phyloP scores from a whole-genome alignment of 2,113 vertebrate species.

The Pontoporia blainvillei region DNA sequence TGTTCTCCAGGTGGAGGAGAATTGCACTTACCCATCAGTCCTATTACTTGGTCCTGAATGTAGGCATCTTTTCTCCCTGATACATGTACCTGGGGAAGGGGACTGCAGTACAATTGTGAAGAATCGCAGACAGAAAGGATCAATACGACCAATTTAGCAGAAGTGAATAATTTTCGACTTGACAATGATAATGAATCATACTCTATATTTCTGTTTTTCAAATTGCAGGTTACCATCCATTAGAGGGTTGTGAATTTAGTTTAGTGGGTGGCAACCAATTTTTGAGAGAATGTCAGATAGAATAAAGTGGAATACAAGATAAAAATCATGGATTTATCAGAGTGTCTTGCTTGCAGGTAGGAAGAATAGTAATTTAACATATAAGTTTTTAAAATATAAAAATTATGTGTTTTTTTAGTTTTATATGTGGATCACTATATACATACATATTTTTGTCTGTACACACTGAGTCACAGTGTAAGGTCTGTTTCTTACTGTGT shows the following conservation, averaged over 20 bases:
- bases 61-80: background rate
- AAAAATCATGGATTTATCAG: background rate
- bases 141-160: background rate
- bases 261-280: background rate
- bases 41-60: background rate
- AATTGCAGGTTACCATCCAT: background rate
- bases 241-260: background rate
- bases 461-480: background rate
- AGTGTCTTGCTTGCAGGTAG: background rate
- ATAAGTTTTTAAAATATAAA: background rate
- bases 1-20: background rate
- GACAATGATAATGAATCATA: background rate
- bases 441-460: background rate
- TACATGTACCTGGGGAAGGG: background rate
- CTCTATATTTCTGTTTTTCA: background rate
- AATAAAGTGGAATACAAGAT: background rate
- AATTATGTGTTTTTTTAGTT: background rate
- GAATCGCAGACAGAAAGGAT: background rate
- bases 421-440: background rate
- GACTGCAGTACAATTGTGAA: background rate
- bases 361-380: background rate
- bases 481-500: background rate
- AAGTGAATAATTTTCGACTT: background rate
- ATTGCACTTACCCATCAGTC: background rate
- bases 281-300: background rate